Evolutionary conservation across 2,113 vertebrate species (phyloP), one percentile per base, ranked within the genome.

Genomic region (Calonectris borealis): DNA sequence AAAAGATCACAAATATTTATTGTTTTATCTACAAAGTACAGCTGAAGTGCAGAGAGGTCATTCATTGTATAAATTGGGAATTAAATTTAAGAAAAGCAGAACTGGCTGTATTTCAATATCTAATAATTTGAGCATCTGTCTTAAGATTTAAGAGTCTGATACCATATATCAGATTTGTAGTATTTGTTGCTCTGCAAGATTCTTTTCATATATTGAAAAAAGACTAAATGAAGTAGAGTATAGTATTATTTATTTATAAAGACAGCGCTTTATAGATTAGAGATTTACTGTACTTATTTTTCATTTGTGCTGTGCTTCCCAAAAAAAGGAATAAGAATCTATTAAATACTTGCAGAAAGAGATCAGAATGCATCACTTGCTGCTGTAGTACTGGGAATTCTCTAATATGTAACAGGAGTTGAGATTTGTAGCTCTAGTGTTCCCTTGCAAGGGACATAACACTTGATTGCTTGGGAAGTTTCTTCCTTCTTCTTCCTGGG

Each of bases 131-230:
- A 80, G 13, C 54, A 79, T 86, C 48, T 87, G 13, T 68, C 32
- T 78, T 83, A 85, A 79, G 40, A 48, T 77, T 81, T 64, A 57
- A 34, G 22, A 4, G 4, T 51, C 52, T 71, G 38, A 77, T 92
- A 34, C 2, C 13, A 22, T 92, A 75, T 44, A 66, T 97, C 58
- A 93, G 55, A 93, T 82, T 76, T 93, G 13, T 20, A 90, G 36
- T 93, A 84, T 89, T 94, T 95, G 81, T 96, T 90, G 25, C 52
- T 95, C 21, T 96, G 36, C 44, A 73, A 73, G 86, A 65, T 96
- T 97, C 31, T 92, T 96, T 96, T 92, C 27, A 70, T 82, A 38
- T 83, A 68, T 52, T 88, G 66, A 91, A 77, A 93, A 96, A 84
- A 90, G 32, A 57, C 82, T 92, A 78, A 96, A 61, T 61, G 7